A percentile compares a stretch with the other conserved stretches of the same genome.
phyloP scores from a whole-genome alignment of 2,113 vertebrate genomes.

The Amazona guildingii region DNA sequence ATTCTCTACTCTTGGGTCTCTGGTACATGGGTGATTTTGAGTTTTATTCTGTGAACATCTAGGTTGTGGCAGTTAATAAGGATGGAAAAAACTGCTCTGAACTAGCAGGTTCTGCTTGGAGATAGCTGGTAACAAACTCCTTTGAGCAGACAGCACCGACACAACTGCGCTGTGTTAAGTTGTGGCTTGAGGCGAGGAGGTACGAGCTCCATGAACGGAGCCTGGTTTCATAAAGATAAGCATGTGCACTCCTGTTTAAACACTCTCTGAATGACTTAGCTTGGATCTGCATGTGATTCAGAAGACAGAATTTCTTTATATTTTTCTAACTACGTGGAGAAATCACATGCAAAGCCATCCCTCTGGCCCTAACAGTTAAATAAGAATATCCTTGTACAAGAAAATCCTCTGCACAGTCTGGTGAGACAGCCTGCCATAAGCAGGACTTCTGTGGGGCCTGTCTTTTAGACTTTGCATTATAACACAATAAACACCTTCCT shows the following conservation, averaged over 20 bases:
- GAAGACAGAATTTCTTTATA: neutral
- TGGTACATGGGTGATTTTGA: neutral
- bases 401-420: neutral
- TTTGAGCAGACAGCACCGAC: neutral
- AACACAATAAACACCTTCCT: neutral
- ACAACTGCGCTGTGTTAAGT: neutral
- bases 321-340: neutral
- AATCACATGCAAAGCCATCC: neutral
- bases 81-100: neutral
- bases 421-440: neutral
- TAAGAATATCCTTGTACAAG: neutral
- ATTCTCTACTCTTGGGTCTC: neutral
- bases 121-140: neutral
- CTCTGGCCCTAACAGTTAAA: neutral
- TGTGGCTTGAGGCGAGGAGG: neutral
- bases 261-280: neutral
- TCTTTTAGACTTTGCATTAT: neutral
- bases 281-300: neutral
- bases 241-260: neutral
- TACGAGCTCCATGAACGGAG: fast-evolving
- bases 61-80: neutral
- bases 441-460: neutral
- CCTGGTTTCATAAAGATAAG: neutral
- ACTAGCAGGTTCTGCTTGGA: neutral
- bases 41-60: neutral